phyloP scores from a whole-genome alignment of 2,113 vertebrate genomes.

The Uria aalge region DNA sequence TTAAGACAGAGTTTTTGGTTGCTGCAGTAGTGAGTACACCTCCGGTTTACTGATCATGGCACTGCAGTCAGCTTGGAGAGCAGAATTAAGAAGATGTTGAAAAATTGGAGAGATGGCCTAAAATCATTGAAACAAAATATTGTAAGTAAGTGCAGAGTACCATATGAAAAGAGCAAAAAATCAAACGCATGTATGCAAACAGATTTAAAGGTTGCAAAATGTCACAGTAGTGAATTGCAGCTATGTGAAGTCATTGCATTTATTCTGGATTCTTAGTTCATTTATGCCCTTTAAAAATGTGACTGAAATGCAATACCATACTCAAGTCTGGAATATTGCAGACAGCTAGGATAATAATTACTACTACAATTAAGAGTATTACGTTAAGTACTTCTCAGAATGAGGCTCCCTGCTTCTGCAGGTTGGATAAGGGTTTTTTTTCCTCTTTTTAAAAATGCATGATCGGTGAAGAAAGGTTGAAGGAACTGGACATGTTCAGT shows the following conservation, averaged over 20 bases:
- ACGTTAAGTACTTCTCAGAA: neutral
- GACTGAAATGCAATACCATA: neutral
- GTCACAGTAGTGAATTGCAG: neutral
- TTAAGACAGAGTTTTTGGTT: neutral
- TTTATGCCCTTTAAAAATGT: neutral
- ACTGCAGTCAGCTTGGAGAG: neutral
- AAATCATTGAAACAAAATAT: neutral
- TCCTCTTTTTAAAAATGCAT: neutral
- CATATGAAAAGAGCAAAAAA: neutral
- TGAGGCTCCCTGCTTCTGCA: neutral
- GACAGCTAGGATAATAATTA: neutral
- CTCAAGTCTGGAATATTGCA: neutral
- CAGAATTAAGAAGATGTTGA: neutral
- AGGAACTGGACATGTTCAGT: neutral
- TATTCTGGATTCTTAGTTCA: neutral
- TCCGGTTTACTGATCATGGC: accelerated
- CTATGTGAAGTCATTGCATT: neutral
- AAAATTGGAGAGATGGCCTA: neutral
- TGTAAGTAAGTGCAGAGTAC: neutral
- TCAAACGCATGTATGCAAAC: too few relatives aligned
- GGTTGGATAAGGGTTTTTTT: neutral
- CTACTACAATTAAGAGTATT: neutral
- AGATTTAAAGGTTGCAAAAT: neutral
- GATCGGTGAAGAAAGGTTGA: neutral
- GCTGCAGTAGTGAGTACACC: neutral